Evolutionary conservation across 2,888 invertebrate species (phyloP).

Genomic region (Cyaniris semiargus): DNA sequence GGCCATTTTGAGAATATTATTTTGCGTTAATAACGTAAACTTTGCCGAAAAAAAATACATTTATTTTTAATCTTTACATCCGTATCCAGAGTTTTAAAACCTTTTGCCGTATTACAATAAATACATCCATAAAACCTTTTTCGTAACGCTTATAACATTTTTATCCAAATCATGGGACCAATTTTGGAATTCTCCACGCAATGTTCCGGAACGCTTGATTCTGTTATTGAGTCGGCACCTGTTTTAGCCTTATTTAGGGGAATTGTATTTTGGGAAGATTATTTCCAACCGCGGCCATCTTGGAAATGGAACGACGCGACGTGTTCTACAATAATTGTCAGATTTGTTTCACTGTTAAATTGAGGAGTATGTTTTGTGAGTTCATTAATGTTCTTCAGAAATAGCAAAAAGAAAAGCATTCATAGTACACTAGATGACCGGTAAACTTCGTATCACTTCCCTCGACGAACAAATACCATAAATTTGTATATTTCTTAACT

Average conservation of each 20-base stretch:
- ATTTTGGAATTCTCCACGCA: constrained; percentile 1
- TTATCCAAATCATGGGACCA: constrained; percentile 3
- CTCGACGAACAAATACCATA: too few relatives aligned
- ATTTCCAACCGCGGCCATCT: constrained; percentile 50
- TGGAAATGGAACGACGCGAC: constrained; percentile 50
- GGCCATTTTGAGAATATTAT: too few relatives aligned
- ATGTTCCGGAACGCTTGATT: not conserved
- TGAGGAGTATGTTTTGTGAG: constrained; percentile 21
- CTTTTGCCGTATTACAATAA: not conserved
- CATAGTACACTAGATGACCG: too few relatives aligned
- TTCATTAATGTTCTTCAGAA: too few relatives aligned
- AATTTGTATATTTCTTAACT: too few relatives aligned
- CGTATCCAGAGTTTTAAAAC: not conserved
- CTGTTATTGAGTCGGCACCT: constrained; percentile 29
- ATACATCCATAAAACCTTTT: not conserved
- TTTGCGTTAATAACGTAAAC: too few relatives aligned
- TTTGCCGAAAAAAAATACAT: too few relatives aligned
- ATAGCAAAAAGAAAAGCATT: too few relatives aligned
- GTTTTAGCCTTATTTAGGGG: constrained; percentile 36
- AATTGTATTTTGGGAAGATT: constrained; percentile 43
- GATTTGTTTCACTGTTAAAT: constrained; percentile 56
- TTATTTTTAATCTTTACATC: not conserved
- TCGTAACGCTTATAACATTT: not conserved
- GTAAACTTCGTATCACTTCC: too few relatives aligned
- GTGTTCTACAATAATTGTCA: constrained; percentile 51